phyloP scores from a whole-genome alignment of 2,113 vertebrate species.

The Lasiurus borealis region DNA sequence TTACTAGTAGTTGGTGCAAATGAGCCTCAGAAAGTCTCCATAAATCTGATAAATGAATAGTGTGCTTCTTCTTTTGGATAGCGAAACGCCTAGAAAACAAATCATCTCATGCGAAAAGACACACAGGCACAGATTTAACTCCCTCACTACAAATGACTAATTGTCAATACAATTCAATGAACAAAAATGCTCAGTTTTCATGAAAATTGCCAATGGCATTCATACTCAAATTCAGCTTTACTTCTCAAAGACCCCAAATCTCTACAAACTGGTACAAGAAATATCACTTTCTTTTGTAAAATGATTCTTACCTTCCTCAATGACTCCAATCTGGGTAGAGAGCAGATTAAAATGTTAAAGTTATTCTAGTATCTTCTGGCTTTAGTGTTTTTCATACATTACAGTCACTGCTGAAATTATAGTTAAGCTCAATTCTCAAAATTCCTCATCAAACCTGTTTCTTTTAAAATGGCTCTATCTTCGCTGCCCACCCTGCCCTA shows the following conservation, averaged over 20 bases:
- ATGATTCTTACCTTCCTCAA: background rate
- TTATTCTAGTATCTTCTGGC: background rate
- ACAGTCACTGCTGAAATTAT: background rate
- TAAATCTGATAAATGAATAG: background rate
- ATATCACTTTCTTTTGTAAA: background rate
- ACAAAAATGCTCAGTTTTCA: background rate
- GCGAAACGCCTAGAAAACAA: background rate
- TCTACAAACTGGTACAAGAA: background rate
- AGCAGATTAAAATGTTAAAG: background rate
- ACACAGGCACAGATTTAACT: background rate
- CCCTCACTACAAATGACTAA: background rate
- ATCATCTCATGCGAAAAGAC: background rate
- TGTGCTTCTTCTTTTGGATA: background rate
- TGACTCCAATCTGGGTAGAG: background rate
- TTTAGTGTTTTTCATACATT: background rate
- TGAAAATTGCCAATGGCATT: background rate
- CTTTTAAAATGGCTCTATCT: background rate
- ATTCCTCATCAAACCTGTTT: background rate
- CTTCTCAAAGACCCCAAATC: background rate
- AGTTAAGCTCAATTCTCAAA: background rate
- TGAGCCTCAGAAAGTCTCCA: background rate
- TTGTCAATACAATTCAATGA: background rate
- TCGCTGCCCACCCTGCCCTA: fast-evolving
- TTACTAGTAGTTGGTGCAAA: background rate
- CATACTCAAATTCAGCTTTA: background rate